Base-by-base conservation (phyloP, 2,797 vertebrate species). In the Danio albolineatus region DNA sequence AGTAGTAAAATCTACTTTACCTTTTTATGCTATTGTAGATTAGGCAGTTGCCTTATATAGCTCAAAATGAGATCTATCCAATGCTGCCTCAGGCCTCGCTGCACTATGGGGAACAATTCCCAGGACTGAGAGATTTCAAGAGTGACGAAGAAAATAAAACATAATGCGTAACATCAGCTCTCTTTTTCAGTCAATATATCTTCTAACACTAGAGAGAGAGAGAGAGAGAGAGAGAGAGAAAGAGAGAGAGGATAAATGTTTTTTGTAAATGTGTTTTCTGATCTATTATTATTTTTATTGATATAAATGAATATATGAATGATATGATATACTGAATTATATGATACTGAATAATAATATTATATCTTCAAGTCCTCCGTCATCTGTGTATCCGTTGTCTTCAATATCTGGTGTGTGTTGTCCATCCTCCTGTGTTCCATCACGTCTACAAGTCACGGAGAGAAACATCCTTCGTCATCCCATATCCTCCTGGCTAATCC, bases 1-100 rank as follows among this genome's bases (percentile, higher is more conserved):
- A 81, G 81, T 83, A 67, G 5, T 66, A 81, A 85, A 84, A 84
- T 84, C 75, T 81, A 79, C 81, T 82, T 64, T 65, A 17, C 65
- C 65, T 79, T 78, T 71, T 57, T 67, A 51, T 73, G 41, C 64
- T 70, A 56, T 60, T 48, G 73, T 77, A 82, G 79, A 85, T 78
- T 76, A 73, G 76, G 53, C 66, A 64, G 60, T 73, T 59, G 59
- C 61, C 43, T 67, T 80, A 49, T 79, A 39, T 48, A 79, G 81
- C 41, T 78, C 57, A 73, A 79, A 83, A 82, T 85, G 77, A 79
- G 73, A 66, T 83, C 69, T 72, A 60, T 81, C 78, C 53, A 17
- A 46, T 61, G 76, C 67, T 76, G 82, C 80, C 70, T 77, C 19
- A 49, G 73, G 73, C 73, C 44, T 65, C 43, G 16, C 19, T 46